Conservation (phyloP, 2,797 vertebrate genomes). For the Rhyacichthys aspro region DNA sequence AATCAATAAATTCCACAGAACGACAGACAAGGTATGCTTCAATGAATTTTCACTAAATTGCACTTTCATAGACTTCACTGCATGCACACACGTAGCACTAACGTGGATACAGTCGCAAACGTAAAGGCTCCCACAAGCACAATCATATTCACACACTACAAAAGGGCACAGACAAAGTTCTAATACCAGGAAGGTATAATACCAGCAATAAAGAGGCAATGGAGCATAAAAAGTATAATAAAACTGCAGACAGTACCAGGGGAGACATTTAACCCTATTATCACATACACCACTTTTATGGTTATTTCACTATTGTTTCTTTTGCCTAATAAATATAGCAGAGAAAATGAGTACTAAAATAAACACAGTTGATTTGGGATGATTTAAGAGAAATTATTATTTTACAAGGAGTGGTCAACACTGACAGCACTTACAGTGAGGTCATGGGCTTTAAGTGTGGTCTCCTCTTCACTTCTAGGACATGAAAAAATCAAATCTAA, state of each 20-base stretch:
- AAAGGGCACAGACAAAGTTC: conserved; percentile 5
- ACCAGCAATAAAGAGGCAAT: conserved; percentile 41
- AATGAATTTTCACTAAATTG: conserved; percentile 41
- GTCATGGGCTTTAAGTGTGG: too few relatives aligned
- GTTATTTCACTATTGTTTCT: conserved; percentile 18
- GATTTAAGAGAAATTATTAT: too few relatives aligned
- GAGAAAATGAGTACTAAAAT: background rate
- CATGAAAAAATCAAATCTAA: background rate
- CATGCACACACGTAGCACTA: conserved; percentile 6
- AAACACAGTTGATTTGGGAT: too few relatives aligned
- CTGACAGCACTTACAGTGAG: too few relatives aligned
- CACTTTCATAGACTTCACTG: conserved; percentile 27
- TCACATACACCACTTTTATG: conserved; percentile 17
- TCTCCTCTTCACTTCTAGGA: background rate
- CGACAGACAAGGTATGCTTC: conserved; percentile 15
- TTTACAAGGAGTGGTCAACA: background rate
- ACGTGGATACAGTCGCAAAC: conserved; percentile 1
- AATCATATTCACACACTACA: background rate
- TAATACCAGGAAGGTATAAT: too few relatives aligned
- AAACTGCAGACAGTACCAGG: conserved; percentile 6
- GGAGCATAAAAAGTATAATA: conserved; percentile 28
- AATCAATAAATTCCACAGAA: conserved; percentile 51
- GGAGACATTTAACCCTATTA: conserved; percentile 17
- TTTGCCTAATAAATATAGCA: background rate
- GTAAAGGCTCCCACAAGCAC: background rate